Evolutionary conservation across 2,113 vertebrate species (phyloP), one percentile per base, ranked within the genome.

Genomic region (Lethenteron reissneri): DNA sequence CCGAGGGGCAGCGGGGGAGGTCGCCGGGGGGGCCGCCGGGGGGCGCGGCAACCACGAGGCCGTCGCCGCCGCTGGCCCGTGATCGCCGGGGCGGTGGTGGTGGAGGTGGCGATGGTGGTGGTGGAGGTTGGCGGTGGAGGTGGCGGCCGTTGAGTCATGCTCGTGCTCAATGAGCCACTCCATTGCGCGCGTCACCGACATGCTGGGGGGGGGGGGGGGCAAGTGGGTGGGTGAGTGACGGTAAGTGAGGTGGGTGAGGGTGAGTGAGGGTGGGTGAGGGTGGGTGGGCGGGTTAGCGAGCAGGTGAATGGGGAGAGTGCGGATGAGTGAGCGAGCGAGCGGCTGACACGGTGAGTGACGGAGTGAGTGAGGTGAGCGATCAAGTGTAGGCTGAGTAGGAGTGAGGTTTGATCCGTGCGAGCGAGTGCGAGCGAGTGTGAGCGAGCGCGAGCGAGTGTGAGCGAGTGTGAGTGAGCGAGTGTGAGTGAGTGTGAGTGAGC

Each of bases 161-260:
- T 92, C 84, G 0, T 95, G 91, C 75, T 99, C 94, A 0, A 99
- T 95, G 21, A 99, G 75, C 94, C 94, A 97, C 80, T 99, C 94
- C 94, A 97, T 99, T 72, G 94, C 94, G 79, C 94, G 94, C 0
- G 94, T 97, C 72, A 99, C 94, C 0, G 91, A 99, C 94, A 99
- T 97, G 76, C 94, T 99, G 78, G 4, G 70, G 19, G 73, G 56
- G 0, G 62, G 70, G 13, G 1, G 60, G 6, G 59, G 56, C 41
- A 59, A 58, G 21, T 58, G 11, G 41, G 56, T 58, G 41, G 57
- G 11, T 71, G 11, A 13, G 56, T 19, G 13, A 41, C 57, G 11
- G 62, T 11, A 12, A 2, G 17, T 25, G 25, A 25, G 25, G 25
- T 25, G 25, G 25, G 3, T 3, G 25, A 3, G 25, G 25, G 25